These are phyloP conservation scores for Saguinus imperator DNA, from an alignment of 2,113 vertebrate genomes.

Conservation along the genomic window DNA sequence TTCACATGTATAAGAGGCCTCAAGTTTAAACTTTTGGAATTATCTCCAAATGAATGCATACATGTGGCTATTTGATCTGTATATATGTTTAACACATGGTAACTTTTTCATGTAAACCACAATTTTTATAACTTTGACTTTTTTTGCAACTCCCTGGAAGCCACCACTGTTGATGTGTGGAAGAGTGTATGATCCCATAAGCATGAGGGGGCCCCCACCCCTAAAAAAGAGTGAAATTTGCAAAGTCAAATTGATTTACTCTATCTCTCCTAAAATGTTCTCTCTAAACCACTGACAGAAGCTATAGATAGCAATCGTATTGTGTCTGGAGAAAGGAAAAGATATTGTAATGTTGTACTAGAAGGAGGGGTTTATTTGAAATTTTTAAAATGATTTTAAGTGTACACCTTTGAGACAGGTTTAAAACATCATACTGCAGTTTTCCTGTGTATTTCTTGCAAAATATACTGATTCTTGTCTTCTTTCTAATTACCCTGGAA, in stretches of 20 bases:
- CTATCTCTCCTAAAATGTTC: background rate
- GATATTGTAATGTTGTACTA: background rate
- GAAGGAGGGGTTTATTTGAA: background rate
- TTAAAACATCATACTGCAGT: background rate
- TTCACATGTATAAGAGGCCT: background rate
- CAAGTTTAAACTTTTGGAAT: background rate
- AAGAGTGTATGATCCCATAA: background rate
- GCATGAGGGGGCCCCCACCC: background rate
- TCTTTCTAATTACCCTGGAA: background rate
- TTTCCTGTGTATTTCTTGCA: background rate
- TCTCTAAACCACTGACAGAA: background rate
- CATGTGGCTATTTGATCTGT: background rate
- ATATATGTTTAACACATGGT: background rate
- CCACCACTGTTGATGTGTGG: background rate
- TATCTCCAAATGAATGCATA: background rate
- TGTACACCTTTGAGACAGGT: background rate
- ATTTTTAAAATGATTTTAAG: background rate
- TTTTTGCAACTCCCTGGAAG: background rate
- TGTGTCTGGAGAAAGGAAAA: slow-evolving; percentile 1
- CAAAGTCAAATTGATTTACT: background rate
- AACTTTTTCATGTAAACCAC: background rate
- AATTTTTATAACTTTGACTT: background rate
- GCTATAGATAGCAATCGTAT: background rate
- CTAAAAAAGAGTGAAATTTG: background rate
- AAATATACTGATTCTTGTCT: background rate